Evolutionary conservation across 2,888 invertebrate species (phyloP), one percentile per base, ranked within the genome.

Genomic region (Netelia inedita): DNA sequence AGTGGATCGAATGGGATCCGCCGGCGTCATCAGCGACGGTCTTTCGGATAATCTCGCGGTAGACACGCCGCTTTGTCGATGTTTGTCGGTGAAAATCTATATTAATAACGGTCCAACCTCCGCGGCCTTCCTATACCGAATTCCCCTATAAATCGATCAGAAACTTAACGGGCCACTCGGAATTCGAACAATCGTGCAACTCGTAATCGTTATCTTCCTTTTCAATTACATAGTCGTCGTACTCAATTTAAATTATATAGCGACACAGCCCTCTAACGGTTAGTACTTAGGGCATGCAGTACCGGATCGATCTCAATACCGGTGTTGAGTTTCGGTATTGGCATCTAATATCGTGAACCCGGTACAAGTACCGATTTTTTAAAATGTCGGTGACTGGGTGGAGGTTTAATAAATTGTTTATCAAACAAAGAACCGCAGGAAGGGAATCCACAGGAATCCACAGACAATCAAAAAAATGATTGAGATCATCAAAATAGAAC

Each of bases 1-100:
- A 82, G 76, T 63, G 71, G 43, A 65, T 66, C 65, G 46, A 68
- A 71, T 59, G 46, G 50, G 35, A 66, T 65, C 19, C 55, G 35
- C 14, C 35, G 3, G 14, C 28, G 28, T 69, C 21, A 2, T 57
- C 14, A 35, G 1, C 16, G 1, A 2, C 16, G 2, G 19, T 55
- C 6, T 65, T 6, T 41, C 41, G 35, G 41, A 11, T 23, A n/a
- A 43, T 68, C 57, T 76, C 23, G n/a, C 16, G 21, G 9, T 16
- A 23, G 55, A 71, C 19, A 14, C 61, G 61, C 10, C 28, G 28
- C 14, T 46, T 63, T 23, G 11, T 19, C 21, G 19, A 8, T 21
- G 1, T 59, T 59, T 10, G 21, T 59, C 21, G n/a, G 8, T 28
- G 6, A 63, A 63, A 63, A 11, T 46, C 14, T 46, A 14, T 46